A percentile compares a stretch with the other conserved stretches of the same genome.
Evolutionary conservation across 2,797 vertebrate species (phyloP).

Genomic region (Bufotes viridis): DNA sequence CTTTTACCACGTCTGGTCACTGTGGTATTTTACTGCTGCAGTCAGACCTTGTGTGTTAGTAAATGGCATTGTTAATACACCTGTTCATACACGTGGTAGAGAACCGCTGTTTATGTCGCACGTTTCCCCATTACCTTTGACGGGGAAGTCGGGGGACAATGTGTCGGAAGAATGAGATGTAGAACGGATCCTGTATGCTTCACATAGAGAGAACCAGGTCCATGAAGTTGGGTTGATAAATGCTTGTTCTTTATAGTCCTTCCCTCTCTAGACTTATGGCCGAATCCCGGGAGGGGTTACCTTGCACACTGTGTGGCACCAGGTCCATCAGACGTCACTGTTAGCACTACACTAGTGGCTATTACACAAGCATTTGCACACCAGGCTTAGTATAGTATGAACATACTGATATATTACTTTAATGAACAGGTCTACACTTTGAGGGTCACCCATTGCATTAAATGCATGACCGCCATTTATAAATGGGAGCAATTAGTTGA

Average conservation of each 20-base stretch:
- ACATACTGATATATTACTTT: conserved; percentile 1
- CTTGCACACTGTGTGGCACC: conserved; percentile 1
- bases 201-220: neutral
- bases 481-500: neutral
- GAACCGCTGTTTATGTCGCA: too few species aligned
- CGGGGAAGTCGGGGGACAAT: too few species aligned
- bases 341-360: conserved; percentile 7
- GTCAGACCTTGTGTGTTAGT: too few species aligned
- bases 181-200: neutral
- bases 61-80: too few species aligned
- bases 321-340: neutral
- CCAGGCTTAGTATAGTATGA: neutral
- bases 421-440: neutral
- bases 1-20: too few species aligned
- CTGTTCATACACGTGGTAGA: too few species aligned
- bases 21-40: too few species aligned
- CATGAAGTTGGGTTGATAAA: neutral
- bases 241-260: conserved; percentile 13
- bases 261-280: neutral
- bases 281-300: neutral
- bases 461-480: neutral
- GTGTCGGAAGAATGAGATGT: too few species aligned
- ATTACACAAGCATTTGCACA: neutral
- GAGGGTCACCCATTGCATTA: neutral
- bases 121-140: too few species aligned